A percentile compares a stretch with the other conserved stretches of the same genome.
phyloP scores from a whole-genome alignment of 2,888 invertebrate genomes.

The Rotaria macrura region DNA sequence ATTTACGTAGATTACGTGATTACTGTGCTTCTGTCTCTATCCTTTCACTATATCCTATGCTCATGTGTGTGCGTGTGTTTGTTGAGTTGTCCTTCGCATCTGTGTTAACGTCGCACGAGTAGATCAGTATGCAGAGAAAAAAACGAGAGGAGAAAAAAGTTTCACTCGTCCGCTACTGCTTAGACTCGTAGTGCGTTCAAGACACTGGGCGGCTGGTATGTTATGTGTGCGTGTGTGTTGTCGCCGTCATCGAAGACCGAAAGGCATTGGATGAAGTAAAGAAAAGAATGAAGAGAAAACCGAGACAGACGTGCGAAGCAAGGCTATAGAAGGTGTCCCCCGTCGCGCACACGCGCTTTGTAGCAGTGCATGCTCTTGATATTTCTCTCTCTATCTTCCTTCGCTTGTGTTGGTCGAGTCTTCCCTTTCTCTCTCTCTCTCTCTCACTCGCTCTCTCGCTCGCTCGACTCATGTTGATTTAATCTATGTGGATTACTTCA shows the following conservation, averaged over 20 bases:
- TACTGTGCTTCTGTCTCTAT: not conserved
- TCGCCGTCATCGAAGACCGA: not conserved
- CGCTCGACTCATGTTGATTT: not conserved
- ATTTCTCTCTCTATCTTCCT: not conserved
- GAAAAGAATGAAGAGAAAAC: not conserved
- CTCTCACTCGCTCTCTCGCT: too few relatives aligned
- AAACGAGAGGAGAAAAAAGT: not conserved
- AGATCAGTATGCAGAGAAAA: not conserved
- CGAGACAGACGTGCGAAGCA: not conserved
- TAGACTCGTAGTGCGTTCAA: not conserved
- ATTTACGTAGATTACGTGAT: not conserved
- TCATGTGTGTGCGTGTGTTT: not conserved
- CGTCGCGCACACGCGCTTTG: not conserved
- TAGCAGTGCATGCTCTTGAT: not conserved
- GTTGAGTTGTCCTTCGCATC: slow-evolving; percentile 4
- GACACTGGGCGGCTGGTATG: not conserved
- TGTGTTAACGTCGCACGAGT: not conserved
- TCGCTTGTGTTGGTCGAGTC: not conserved
- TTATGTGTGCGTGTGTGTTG: not conserved
- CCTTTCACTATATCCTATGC: not conserved
- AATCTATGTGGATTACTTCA: not conserved
- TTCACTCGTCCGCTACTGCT: not conserved
- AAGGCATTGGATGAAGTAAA: not conserved
- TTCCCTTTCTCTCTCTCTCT: not conserved
- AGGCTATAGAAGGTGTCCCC: not conserved